Evolutionary conservation across 2,113 vertebrate genomes (phyloP), one percentile per base, ranked within the genome.

Genomic region (Rissa tridactyla): DNA sequence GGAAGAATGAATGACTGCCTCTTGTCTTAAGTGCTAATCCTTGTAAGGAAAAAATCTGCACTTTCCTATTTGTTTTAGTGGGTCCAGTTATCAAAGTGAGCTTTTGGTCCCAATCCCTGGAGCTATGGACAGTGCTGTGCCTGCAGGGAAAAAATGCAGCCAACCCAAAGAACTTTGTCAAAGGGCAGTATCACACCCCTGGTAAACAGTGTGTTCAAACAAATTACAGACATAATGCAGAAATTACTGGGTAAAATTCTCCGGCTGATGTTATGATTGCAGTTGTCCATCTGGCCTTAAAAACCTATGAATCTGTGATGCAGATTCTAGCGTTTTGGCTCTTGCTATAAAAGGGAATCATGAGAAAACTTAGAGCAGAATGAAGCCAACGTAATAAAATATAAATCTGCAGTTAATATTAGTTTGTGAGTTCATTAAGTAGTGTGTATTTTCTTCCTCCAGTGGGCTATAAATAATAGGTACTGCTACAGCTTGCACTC

Each of bases 381-480:
- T 42, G 69, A 93, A 94, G 81, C 93, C 94, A 86, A 79, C 2
- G 15, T 94, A 92, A 93, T 96, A 94, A 92, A 94, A 91, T 58
- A 95, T 61, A 78, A 96, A 94, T 91, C 69, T 95, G 81, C 82
- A 78, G 90, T 94, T 96, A 95, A 80, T 96, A 92, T 92, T 89
- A 92, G 86, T 95, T 97, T 96, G 84, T 32, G 40, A 89, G 92
- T 91, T 97, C 86, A 96, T 95, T 95, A 94, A 93, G 70, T 90
- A 95, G 84, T 76, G 71, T 92, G 72, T 81, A 84, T 89, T 88
- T 96, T 96, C 81, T 73, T 93, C 86, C 84, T 96, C 94, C 75
- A 88, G 83, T 92, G 92, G 65, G 76, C 83, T 91, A 81, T 97
- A 96, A 96, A 96, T 93, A 94, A 95, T 92, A 91, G 96, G 94